These are phyloP conservation scores for Oscheius sp. DNA, from an alignment of 1,140 invertebrate species.

Conservation along the genomic window DNA sequence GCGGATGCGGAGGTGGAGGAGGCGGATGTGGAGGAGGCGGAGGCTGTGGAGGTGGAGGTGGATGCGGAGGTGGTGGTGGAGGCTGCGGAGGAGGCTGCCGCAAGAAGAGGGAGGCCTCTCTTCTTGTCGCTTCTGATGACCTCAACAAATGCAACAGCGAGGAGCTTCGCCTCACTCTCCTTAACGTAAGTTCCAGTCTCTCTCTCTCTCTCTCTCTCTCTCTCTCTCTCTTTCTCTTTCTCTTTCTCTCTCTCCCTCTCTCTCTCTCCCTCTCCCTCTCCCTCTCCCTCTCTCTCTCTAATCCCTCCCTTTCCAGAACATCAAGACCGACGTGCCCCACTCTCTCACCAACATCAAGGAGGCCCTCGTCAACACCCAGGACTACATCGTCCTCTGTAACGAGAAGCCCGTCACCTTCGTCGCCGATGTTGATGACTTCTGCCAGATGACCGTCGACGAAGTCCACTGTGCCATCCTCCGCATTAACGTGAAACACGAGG, in stretches of 20 bases:
- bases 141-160: constrained; percentile 31
- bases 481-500: constrained; percentile 23
- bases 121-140: constrained; percentile 16
- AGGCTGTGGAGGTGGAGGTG: neutral
- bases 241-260: no score
- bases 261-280: no score
- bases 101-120: constrained; percentile 33
- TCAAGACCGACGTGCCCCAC: constrained; percentile 14
- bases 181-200: neutral
- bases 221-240: no score
- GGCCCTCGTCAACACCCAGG: neutral
- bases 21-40: constrained; percentile 4
- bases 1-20: constrained; percentile 5
- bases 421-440: constrained; percentile 31
- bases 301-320: constrained; percentile 37
- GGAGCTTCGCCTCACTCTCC: constrained; percentile 20
- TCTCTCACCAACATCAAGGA: constrained; percentile 24
- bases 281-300: no score
- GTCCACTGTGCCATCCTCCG: constrained; percentile 28
- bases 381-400: constrained; percentile 34
- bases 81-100: constrained; percentile 20
- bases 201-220: no score
- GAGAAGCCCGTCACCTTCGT: constrained; percentile 28
- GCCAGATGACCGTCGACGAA: constrained; percentile 17
- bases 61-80: constrained; percentile 4